Evolutionary conservation across 2,113 vertebrate genomes (phyloP).

Genomic region (Chamaea fasciata): DNA sequence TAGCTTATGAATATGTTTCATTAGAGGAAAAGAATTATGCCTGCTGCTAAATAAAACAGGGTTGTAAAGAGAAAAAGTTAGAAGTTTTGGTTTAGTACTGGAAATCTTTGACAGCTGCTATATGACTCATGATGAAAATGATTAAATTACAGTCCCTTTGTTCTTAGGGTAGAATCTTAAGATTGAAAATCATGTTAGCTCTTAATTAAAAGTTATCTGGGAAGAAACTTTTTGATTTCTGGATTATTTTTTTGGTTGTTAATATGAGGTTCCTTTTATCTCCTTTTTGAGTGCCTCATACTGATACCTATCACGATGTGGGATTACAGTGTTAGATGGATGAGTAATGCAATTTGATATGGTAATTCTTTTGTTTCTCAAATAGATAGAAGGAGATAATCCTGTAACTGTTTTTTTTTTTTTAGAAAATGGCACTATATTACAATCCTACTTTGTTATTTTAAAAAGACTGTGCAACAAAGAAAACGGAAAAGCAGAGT

Average conservation of each 20-base stretch:
- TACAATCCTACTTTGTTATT: background rate
- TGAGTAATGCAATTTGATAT: slow-evolving; percentile 10
- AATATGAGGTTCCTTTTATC: background rate
- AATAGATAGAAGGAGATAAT: background rate
- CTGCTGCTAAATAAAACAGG: background rate
- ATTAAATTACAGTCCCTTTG: background rate
- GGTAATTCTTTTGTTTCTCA: slow-evolving; percentile 1
- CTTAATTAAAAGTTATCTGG: background rate
- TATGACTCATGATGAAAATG: background rate
- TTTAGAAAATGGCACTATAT: background rate
- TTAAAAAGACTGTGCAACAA: background rate
- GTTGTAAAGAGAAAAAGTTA: background rate
- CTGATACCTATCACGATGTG: background rate
- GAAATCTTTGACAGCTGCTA: background rate
- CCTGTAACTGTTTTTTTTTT: background rate
- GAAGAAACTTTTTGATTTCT: background rate
- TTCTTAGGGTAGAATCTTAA: background rate
- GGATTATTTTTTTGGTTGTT: background rate
- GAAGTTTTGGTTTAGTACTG: background rate
- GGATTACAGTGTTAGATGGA: background rate
- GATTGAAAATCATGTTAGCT: background rate
- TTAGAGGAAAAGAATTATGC: background rate
- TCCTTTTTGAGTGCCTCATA: background rate
- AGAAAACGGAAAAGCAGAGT: background rate
- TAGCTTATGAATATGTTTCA: background rate